Evolutionary conservation across 2,888 invertebrate genomes (phyloP).

Genomic region (Mimumesa dahlbomi): DNA sequence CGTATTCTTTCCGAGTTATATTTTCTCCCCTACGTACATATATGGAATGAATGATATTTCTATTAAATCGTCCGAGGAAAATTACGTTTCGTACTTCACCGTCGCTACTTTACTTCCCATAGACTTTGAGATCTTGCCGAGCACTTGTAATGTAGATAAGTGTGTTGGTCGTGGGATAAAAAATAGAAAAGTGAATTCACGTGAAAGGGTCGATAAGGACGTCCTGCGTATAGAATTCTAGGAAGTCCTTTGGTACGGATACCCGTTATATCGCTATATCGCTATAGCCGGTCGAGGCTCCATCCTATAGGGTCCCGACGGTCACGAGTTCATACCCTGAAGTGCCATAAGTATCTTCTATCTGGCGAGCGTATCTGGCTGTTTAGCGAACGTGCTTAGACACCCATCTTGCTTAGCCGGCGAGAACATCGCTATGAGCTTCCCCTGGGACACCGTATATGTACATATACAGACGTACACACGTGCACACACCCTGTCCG

Average conservation of each 20-base stretch:
- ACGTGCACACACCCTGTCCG: no score
- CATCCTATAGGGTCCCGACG: slow-evolving; percentile 57
- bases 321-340: slow-evolving; percentile 69
- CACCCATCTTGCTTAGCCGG: slow-evolving; percentile 53
- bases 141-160: no score
- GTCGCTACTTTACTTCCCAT: no score
- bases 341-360: slow-evolving; percentile 71
- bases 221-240: slow-evolving; percentile 19
- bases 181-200: no score
- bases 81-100: no score
- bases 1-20: not conserved
- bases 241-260: slow-evolving; percentile 28
- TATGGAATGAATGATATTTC: no score
- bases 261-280: slow-evolving; percentile 48
- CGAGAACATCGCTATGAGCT: slow-evolving; percentile 31
- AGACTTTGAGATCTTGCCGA: no score
- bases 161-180: no score
- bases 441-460: slow-evolving; percentile 31
- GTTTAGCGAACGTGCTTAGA: slow-evolving; percentile 73
- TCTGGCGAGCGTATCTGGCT: slow-evolving; percentile 69
- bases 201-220: slow-evolving; percentile 5
- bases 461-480: no score
- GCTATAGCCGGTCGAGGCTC: no score
- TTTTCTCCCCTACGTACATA: not conserved
- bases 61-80: no score